Percentiles rank a stretch among this genome's conserved stretches.
Evolutionary conservation across 2,888 invertebrate genomes (phyloP).

Genomic region (Hyppa rectilinea): DNA sequence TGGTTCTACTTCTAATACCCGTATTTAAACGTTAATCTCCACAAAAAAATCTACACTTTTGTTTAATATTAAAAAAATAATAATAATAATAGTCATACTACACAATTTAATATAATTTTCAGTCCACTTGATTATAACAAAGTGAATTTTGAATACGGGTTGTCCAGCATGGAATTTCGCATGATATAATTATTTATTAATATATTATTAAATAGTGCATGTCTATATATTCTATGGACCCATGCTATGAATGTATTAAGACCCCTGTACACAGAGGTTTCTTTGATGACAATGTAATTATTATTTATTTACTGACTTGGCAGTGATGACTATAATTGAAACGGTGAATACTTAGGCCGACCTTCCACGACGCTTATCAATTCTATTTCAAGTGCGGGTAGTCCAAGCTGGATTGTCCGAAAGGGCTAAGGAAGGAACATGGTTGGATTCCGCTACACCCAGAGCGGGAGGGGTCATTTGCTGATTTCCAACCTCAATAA

Average conservation of each 20-base stretch:
- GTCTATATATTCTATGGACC: conserved; percentile 45
- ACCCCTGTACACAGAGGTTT: conserved; percentile 31
- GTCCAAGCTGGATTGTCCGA: too few species aligned
- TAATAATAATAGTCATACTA: neutral
- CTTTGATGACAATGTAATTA: neutral
- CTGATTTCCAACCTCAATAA: too few species aligned
- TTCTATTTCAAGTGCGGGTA: neutral
- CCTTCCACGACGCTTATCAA: neutral
- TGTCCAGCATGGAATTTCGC: conserved; percentile 55
- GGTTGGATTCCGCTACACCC: too few species aligned
- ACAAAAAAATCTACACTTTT: neutral
- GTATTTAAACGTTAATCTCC: neutral
- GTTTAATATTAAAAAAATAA: conserved; percentile 6
- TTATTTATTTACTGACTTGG: neutral
- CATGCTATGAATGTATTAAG: conserved; percentile 59
- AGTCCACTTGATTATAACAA: neutral
- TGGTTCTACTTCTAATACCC: conserved; percentile 13
- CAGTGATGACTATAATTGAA: neutral
- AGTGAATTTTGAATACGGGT: conserved; percentile 59
- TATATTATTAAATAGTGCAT: conserved; percentile 53
- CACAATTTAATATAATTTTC: conserved; percentile 9
- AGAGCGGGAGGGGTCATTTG: too few species aligned
- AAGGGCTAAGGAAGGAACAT: too few species aligned
- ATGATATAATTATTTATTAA: conserved; percentile 42
- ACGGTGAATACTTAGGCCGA: neutral